Percentiles rank a stretch among this genome's conserved stretches.
Evolutionary conservation across 2,113 vertebrate species (phyloP).

Genomic region (Lagopus leucura): DNA sequence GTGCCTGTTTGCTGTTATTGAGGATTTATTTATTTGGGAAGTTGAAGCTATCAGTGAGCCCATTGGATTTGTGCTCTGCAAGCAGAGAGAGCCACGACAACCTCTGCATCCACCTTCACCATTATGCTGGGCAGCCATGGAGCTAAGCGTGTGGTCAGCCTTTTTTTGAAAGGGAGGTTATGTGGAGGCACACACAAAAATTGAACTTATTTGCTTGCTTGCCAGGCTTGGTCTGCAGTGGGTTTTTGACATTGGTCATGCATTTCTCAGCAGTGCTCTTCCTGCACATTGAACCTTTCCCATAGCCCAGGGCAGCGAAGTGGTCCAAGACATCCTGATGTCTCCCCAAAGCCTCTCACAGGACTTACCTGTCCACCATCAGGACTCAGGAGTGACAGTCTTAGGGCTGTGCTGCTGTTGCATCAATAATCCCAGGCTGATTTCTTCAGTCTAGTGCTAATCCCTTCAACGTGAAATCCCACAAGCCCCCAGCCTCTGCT

Average conservation of each 20-base stretch:
- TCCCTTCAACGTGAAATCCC: neutral
- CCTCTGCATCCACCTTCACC: neutral
- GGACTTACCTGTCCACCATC: neutral
- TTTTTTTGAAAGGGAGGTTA: neutral
- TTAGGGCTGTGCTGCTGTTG: rapidly evolving
- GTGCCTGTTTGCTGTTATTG: neutral
- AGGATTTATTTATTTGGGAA: neutral
- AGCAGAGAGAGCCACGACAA: neutral
- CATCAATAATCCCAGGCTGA: neutral
- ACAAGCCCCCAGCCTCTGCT: neutral
- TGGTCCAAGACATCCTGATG: neutral
- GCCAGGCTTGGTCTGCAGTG: neutral
- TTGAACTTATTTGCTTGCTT: neutral
- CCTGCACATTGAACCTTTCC: neutral
- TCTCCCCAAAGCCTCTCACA: neutral
- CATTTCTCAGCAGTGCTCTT: constrained; percentile 46
- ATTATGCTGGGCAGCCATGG: rapidly evolving
- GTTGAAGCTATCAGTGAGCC: neutral
- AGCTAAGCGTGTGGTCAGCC: rapidly evolving
- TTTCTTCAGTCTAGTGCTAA: neutral
- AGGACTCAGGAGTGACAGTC: neutral
- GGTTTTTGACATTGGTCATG: constrained; percentile 20
- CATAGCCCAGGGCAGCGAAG: neutral
- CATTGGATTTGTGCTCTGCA: neutral
- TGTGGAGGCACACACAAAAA: neutral